These are phyloP conservation scores for Potamilus streckersoni DNA, from an alignment of 1,140 invertebrate genomes.

Conservation along the genomic window DNA sequence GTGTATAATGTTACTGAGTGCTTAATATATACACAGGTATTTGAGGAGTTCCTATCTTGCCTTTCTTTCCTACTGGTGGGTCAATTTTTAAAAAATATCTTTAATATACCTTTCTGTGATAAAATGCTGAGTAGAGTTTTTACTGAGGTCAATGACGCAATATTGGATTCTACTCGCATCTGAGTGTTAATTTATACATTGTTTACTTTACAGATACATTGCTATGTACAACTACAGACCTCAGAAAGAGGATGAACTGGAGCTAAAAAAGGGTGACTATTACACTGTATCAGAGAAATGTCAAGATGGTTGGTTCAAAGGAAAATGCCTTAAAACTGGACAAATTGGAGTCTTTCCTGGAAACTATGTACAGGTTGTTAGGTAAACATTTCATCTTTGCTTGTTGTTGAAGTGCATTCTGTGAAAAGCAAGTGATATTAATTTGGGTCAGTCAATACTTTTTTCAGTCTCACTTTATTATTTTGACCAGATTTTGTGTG, in stretches of 20 bases:
- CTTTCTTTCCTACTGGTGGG: no score
- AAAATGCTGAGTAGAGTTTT: no score
- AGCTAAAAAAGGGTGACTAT: slow-evolving; percentile 62
- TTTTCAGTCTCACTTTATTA: background rate
- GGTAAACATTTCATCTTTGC: slow-evolving; percentile 66
- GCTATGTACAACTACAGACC: slow-evolving; percentile 65
- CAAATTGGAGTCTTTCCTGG: slow-evolving; percentile 64
- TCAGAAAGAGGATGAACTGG: slow-evolving; percentile 64
- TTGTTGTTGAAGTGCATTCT: background rate
- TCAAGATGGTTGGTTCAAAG: slow-evolving; percentile 67
- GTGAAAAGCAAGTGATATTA: background rate
- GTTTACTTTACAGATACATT: slow-evolving; percentile 55
- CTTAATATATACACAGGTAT: no score
- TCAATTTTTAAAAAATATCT: no score
- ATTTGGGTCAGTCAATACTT: background rate
- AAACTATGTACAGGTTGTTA: slow-evolving; percentile 72
- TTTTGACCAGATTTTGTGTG: no score
- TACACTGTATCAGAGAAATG: slow-evolving; percentile 65
- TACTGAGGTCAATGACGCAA: no score
- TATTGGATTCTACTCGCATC: no score
- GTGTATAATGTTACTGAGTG: no score
- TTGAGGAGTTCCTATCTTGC: no score
- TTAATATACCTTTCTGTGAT: no score
- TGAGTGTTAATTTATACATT: no score
- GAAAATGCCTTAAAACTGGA: slow-evolving; percentile 68